phyloP scores from a whole-genome alignment of 2,888 invertebrate species.

The Esperia sulphurella region DNA sequence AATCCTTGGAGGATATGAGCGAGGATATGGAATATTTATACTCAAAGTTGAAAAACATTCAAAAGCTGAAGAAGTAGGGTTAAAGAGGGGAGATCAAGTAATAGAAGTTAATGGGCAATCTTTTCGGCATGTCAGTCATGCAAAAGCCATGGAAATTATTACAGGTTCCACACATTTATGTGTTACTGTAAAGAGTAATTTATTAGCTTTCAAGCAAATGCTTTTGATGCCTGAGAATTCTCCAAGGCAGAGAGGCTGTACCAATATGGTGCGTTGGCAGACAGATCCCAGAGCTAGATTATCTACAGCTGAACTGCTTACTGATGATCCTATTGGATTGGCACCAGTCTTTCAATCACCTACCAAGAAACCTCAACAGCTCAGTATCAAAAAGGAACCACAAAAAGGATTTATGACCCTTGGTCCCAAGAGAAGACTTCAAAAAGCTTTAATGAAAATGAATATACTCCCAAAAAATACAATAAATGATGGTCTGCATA shows the following conservation, averaged over 20 bases:
- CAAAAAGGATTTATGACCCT: conserved; percentile 93
- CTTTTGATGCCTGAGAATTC: conserved; percentile 87
- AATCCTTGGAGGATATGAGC: conserved; percentile 95
- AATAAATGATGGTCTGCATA: conserved; percentile 83
- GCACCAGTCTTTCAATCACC: conserved; percentile 75
- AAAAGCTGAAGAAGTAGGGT: conserved; percentile 96
- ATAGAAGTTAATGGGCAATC: conserved; percentile 98
- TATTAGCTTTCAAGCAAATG: conserved; percentile 89
- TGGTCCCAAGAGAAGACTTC: conserved; percentile 90
- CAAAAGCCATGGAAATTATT: conserved; percentile 94
- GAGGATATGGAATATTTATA: conserved; percentile 96
- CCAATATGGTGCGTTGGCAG: conserved; percentile 83
- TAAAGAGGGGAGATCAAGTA: conserved; percentile 98
- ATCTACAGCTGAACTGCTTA: conserved; percentile 86
- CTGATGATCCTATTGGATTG: conserved; percentile 66
- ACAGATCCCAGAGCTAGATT: conserved; percentile 86
- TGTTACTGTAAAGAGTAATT: conserved; percentile 97
- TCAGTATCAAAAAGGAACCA: conserved; percentile 80
- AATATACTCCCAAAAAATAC: conserved; percentile 93
- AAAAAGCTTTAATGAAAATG: conserved; percentile 92
- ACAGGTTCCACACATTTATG: conserved; percentile 96
- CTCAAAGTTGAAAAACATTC: conserved; percentile 95
- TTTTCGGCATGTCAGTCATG: conserved; percentile 95
- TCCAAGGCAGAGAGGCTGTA: conserved; percentile 84
- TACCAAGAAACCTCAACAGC: conserved; percentile 76